These are phyloP conservation scores for Machimus atricapillus DNA, from an alignment of 2,888 invertebrate genomes.

Conservation along the genomic window DNA sequence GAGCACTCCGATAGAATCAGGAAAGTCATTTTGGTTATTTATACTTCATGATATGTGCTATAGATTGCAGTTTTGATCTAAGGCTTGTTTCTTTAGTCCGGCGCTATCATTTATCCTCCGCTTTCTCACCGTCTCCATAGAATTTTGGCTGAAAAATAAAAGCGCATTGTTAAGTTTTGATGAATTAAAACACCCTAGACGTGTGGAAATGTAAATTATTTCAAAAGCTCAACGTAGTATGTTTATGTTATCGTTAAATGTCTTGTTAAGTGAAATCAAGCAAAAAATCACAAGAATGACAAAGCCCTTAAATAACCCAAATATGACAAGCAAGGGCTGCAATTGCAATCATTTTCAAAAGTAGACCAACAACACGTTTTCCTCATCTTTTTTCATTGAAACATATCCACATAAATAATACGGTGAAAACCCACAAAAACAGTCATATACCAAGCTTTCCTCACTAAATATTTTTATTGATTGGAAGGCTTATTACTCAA, in stretches of 20 bases:
- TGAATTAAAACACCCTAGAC: background rate
- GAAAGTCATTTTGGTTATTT: background rate
- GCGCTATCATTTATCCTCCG: slow-evolving; percentile 10
- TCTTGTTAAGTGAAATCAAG: background rate
- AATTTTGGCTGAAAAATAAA: slow-evolving; percentile 55
- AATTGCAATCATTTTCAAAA: background rate
- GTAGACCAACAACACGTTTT: background rate
- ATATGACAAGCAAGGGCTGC: background rate
- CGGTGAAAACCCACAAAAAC: too few species aligned
- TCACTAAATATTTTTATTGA: too few species aligned
- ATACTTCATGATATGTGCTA: slow-evolving; percentile 1
- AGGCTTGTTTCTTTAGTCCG: background rate
- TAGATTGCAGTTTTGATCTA: background rate
- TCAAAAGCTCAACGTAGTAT: background rate
- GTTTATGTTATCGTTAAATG: background rate
- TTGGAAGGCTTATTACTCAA: too few species aligned
- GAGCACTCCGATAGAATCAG: background rate
- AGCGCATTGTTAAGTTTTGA: background rate
- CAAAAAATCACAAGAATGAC: background rate
- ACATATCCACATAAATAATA: too few species aligned
- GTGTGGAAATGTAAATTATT: background rate
- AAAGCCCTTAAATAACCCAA: background rate
- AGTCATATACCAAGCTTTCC: too few species aligned
- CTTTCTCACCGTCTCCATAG: slow-evolving; percentile 56
- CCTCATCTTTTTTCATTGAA: background rate